Base-by-base conservation (phyloP, 2,888 invertebrate species). In the Cinara cedri region DNA sequence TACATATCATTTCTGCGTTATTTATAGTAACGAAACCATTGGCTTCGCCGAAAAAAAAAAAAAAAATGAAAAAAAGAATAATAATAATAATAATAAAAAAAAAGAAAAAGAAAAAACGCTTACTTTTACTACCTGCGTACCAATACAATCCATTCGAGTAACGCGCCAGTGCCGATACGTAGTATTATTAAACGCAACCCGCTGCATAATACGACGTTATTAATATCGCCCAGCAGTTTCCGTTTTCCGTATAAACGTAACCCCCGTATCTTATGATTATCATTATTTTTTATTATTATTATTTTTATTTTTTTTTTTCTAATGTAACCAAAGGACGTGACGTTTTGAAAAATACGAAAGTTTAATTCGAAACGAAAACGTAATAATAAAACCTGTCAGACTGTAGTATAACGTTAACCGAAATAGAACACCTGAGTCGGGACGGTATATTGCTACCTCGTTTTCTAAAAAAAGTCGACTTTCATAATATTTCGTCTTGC, bases 361-460 rank as follows among this genome's bases (percentile, higher is more conserved):
- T 63, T 63, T 74, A 63, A 74, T 63, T 19, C 51, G 49, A 19
- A 63, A 51, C 49, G 63, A 54, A 70, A 74, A 72, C 19, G 72
- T n/a, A 72, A 72, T 72, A 72, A 72, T 62, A 72, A 72, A 62
- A 49, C 62, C 63, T 42, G 74, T 74, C 74, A 21, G 49, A 74
- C 34, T 16, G 34, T 54, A n/a, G n/a, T n/a, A n/a, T n/a, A 63
- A 63, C 21, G 60, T 26, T 57, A 57, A 46, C 57, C 24, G n/a
- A 72, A 60, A 55, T 14, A 19, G 42, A 63, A 74, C 74, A 74
- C 74, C 74, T 63, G 63, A 42, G 63, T 21, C 46, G 16, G 13
- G 46, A 44, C 46, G 46, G 65, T 65, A n/a, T n/a, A 34, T 34
- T 51, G 51, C 21, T 68, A 57, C 21, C 21, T 44, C 21, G 44